Evolutionary conservation across 53 echinoderm and acorn worm genomes (phyloP).

Genomic region (Temnopleurus reevesii): DNA sequence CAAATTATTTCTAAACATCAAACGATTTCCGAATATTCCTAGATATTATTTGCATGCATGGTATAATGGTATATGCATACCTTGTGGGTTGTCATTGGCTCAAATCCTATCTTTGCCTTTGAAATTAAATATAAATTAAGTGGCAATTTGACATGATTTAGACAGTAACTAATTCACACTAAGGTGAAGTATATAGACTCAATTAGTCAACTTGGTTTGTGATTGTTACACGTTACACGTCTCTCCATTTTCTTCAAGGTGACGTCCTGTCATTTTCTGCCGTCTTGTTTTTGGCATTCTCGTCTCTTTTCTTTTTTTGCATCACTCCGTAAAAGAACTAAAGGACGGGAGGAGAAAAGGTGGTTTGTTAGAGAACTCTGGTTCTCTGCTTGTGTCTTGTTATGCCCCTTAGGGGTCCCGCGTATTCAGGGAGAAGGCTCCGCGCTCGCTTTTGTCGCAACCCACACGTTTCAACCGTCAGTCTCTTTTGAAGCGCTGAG

Average conservation of each 20-base stretch:
- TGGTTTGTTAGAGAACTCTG: conserved; percentile 3
- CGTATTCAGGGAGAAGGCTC: background rate
- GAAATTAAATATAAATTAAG: background rate
- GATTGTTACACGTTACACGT: background rate
- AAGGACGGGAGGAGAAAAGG: background rate
- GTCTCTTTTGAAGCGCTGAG: conserved; percentile 10
- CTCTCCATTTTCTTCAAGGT: conserved; percentile 2
- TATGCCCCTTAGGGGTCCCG: conserved; percentile 52
- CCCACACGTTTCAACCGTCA: conserved; percentile 54
- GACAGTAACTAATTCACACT: background rate
- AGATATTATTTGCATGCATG: too few species aligned
- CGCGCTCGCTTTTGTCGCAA: conserved; percentile 4
- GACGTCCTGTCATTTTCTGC: conserved; percentile 39
- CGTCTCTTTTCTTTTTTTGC: background rate
- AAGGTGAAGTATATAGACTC: background rate
- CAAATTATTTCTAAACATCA: too few species aligned
- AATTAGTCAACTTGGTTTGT: conserved; percentile 3
- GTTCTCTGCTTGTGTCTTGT: conserved; percentile 17
- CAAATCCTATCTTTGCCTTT: background rate
- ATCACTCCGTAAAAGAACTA: background rate
- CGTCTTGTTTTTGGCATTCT: background rate
- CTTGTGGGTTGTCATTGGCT: too few species aligned
- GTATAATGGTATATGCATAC: too few species aligned
- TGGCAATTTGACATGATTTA: background rate
- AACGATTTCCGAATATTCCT: too few species aligned